Conservation (phyloP, 1,140 invertebrate genomes). For the Mizuhopecten yessoensis region DNA sequence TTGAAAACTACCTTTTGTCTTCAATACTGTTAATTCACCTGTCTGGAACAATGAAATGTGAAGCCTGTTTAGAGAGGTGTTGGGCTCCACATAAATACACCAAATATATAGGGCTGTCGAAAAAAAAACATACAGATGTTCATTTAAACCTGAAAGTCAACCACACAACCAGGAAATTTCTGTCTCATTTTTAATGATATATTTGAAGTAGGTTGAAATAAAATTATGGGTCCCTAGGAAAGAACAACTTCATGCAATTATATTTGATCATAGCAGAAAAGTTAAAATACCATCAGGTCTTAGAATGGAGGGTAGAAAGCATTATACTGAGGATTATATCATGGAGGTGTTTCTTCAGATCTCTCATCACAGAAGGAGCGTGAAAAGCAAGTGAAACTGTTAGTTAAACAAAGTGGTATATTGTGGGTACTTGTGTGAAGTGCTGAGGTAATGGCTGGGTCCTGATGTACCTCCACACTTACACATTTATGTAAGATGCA, state of each 20-base stretch:
- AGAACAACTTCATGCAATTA: not conserved
- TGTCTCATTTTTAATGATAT: not conserved
- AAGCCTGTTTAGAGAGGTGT: not conserved
- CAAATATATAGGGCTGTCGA: not conserved
- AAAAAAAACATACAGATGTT: not conserved
- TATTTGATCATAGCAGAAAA: not conserved
- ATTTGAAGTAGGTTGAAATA: not conserved
- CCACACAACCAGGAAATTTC: not conserved
- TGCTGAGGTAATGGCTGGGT: not conserved
- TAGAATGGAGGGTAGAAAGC: slow-evolving; percentile 5
- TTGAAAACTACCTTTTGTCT: too few species aligned
- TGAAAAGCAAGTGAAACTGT: not conserved
- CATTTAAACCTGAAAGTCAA: not conserved
- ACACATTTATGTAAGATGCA: not conserved
- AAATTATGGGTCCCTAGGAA: not conserved
- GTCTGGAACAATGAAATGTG: too few species aligned
- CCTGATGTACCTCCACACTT: not conserved
- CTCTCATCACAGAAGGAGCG: not conserved
- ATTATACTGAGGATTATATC: not conserved
- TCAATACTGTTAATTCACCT: too few species aligned
- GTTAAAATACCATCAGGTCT: not conserved
- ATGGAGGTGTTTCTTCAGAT: not conserved
- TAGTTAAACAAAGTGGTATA: slow-evolving; percentile 12
- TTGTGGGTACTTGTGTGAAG: not conserved
- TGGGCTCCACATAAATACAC: not conserved